Base-by-base conservation (phyloP, 2,797 vertebrate species). In the Alauda arvensis region DNA sequence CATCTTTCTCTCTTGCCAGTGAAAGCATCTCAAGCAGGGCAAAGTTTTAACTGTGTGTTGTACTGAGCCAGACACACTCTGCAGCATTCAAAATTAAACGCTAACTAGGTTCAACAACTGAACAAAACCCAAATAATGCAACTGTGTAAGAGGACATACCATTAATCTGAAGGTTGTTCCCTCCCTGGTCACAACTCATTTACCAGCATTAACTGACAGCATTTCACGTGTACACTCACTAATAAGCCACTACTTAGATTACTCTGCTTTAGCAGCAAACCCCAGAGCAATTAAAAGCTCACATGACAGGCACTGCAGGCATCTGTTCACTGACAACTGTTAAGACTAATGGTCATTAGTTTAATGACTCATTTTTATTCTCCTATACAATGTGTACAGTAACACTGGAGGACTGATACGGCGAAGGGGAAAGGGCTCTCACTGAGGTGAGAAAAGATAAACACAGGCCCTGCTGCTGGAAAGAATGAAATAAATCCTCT, bases 381-480 rank as follows among this genome's bases (percentile, higher is more conserved):
- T 46, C 80, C 55, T 77, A 19, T 21, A 14, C n/a, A 21, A 76
- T 81, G 61, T 65, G 74, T 70, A 63, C 71, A 93, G 77, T 67
- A 87, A 78, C 34, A 61, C 49, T 70, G 67, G 6, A 93, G 74
- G 20, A 91, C 92, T 91, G 93, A 94, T 91, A 91, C 0, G 3
- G 43, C 29, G 57, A 81, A 93, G 87, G 61, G 75, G 40, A 94
- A 92, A 90, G 83, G 85, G 88, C 83, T 90, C 53, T 84, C 74
- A 85, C 57, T 10, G 71, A 94, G 83, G 91, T 93, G 90, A 88
- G 87, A 92, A 92, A 94, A 94, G 91, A 95, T 91, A 94, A 93
- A 93, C 90, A 92, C 40, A 52, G 77, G 72, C 61, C 65, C 80
- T 71, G 49, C 77, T 82, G 80, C 82, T 77, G 65, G 60, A 83